Evolutionary conservation across 2,888 invertebrate genomes (phyloP), one percentile per base, ranked within the genome.

Genomic region (Cantharis rustica): DNA sequence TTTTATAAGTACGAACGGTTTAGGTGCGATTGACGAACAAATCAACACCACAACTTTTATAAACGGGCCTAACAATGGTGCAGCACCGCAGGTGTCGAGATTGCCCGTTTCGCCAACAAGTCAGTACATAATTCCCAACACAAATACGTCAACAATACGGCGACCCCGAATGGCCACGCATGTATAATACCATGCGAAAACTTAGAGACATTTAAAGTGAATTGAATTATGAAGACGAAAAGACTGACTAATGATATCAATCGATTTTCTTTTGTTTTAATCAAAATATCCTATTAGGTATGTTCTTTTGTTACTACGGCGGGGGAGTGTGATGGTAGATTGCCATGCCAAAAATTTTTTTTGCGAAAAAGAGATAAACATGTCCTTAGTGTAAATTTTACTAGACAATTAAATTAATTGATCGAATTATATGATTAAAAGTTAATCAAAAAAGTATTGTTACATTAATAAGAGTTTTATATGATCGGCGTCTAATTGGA

Each of bases 161-260:
- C 89, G 92, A 71, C 92, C 91, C 77, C 91, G 92, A 69, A 89
- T 93, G 86, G 93, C 92, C 81, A 93, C 93, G 86, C 92, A 93
- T 85, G 93, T 93, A 78, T 78, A 78, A 78, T 78, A 78, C 27
- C 26, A 64, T 78, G 75, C 75, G 71, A 5, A 79, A 73, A 75
- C 68, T 64, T 75, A 75, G 77, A 78, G 75, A 80, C 75, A 80
- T 75, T 72, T 75, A 71, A 79, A 82, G 80, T 81, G 80, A 82
- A 80, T 81, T 81, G 82, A 83, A 84, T 81, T 31, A 64, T 20
- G 82, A 82, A 81, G 81, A 84, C 82, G 81, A 84, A 79, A 85
- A 85, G 84, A 84, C 84, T 84, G 84, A 84, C 78, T 82, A 81
- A 80, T 81, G 64, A 77, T 80, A 82, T 81, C 80, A 81, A 79